phyloP scores from a whole-genome alignment of 2,113 vertebrate genomes.

The Numenius arquata region DNA sequence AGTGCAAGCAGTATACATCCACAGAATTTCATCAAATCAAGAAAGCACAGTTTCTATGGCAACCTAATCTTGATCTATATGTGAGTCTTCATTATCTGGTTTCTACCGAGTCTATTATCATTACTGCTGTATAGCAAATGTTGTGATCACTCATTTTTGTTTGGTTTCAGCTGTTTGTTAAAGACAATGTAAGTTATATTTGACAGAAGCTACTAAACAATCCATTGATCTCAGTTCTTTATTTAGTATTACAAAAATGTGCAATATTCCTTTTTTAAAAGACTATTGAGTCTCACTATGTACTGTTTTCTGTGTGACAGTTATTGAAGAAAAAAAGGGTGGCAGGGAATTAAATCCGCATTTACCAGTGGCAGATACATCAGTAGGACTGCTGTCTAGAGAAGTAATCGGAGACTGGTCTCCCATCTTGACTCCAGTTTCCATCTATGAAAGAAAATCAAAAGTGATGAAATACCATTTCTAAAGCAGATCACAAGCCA shows the following conservation, averaged over 20 bases:
- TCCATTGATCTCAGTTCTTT: slow-evolving; percentile 28
- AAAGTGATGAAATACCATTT: slow-evolving; percentile 13
- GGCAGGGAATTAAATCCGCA: slow-evolving; percentile 36
- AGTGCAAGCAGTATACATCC: neutral
- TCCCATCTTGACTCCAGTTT: slow-evolving; percentile 65
- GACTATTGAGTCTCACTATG: neutral
- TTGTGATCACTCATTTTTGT: slow-evolving; percentile 19
- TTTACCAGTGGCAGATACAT: slow-evolving; percentile 73
- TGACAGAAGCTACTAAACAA: slow-evolving; percentile 46
- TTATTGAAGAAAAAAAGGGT: slow-evolving; percentile 14
- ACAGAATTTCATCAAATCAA: slow-evolving; percentile 12
- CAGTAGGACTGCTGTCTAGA: slow-evolving; percentile 49
- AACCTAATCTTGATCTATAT: slow-evolving; percentile 62
- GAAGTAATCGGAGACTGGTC: slow-evolving; percentile 60
- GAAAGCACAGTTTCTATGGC: slow-evolving; percentile 59
- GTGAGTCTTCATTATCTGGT: slow-evolving; percentile 52
- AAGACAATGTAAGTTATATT: slow-evolving; percentile 5
- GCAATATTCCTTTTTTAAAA: slow-evolving; percentile 3
- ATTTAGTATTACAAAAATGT: slow-evolving; percentile 4
- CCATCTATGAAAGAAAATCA: slow-evolving; percentile 74
- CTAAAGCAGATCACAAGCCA: slow-evolving; percentile 48
- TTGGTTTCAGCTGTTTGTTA: slow-evolving; percentile 54
- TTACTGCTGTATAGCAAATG: slow-evolving; percentile 29
- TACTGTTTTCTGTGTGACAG: neutral
- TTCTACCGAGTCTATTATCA: slow-evolving; percentile 43